Conservation (phyloP, 2,888 invertebrate genomes). For the Hypselothyrea guttata region DNA sequence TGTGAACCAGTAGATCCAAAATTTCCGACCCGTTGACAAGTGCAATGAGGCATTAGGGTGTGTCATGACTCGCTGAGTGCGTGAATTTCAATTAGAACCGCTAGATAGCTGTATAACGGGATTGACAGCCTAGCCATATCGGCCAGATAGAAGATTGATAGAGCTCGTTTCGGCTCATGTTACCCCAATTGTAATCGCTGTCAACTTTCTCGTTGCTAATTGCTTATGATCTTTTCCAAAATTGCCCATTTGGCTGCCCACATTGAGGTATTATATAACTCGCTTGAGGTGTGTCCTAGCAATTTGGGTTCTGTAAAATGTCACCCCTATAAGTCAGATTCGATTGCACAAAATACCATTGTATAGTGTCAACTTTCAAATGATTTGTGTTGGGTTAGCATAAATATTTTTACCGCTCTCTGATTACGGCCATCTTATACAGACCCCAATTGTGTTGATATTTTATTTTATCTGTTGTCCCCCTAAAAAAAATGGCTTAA, state of each 20-base stretch:
- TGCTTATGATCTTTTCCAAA: constrained; percentile 65
- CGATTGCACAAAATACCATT: constrained; percentile 42
- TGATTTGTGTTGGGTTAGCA: constrained; percentile 55
- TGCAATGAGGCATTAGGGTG: constrained; percentile 64
- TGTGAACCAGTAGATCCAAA: constrained; percentile 62
- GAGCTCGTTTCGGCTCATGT: constrained; percentile 60
- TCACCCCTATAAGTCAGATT: too few species aligned
- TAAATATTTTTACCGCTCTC: constrained; percentile 57
- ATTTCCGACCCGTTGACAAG: constrained; percentile 60
- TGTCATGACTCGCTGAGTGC: constrained; percentile 23
- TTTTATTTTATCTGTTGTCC: constrained; percentile 15
- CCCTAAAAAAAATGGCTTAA: constrained; percentile 14
- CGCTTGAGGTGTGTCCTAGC: constrained; percentile 32
- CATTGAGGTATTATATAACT: constrained; percentile 64
- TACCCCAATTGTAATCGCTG: constrained; percentile 28
- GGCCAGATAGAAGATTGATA: constrained; percentile 27
- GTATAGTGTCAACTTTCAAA: constrained; percentile 73
- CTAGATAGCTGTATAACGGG: constrained; percentile 26
- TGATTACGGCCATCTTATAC: constrained; percentile 62
- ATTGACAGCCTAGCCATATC: neutral
- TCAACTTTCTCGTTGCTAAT: constrained; percentile 57
- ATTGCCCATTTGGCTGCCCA: constrained; percentile 54
- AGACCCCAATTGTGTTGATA: constrained; percentile 63
- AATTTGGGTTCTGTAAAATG: too few species aligned
- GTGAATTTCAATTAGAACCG: constrained; percentile 66